Percentiles rank a stretch among this genome's conserved stretches.
These are phyloP conservation scores for Ondatra zibethicus DNA, from an alignment of 2,113 vertebrate genomes.

Conservation along the genomic window DNA sequence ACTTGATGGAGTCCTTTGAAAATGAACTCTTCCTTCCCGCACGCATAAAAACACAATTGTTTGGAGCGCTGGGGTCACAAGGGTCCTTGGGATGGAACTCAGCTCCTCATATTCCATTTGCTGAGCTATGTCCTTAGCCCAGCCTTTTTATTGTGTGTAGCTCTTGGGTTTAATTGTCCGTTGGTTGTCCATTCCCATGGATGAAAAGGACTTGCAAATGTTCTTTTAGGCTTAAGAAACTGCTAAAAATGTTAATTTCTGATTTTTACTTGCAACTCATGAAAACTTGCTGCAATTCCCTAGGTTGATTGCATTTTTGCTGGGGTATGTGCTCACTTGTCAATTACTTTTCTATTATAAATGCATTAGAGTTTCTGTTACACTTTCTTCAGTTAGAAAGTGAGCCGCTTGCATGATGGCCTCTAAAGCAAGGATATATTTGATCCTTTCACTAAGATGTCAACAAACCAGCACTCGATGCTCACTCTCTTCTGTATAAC, in stretches of 20 bases:
- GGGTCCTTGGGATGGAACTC: not conserved
- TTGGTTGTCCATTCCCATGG: not conserved
- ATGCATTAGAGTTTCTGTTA: not conserved
- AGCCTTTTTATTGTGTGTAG: not conserved
- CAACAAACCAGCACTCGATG: not conserved
- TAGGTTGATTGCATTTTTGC: not conserved
- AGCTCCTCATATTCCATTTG: not conserved
- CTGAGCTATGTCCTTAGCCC: not conserved
- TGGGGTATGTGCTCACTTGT: not conserved
- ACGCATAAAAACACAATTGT: not conserved
- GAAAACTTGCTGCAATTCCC: not conserved
- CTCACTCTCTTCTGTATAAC: not conserved
- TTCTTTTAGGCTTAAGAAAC: not conserved
- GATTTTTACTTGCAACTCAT: not conserved
- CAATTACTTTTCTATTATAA: not conserved
- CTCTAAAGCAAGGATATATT: not conserved
- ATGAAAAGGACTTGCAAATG: not conserved
- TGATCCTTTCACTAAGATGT: not conserved
- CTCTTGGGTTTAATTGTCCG: not conserved
- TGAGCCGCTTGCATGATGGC: not conserved
- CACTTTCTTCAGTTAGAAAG: constrained; percentile 40
- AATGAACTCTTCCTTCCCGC: not conserved
- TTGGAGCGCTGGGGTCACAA: not conserved
- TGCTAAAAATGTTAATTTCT: not conserved
- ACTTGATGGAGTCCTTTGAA: not conserved